Percentiles rank a stretch among this genome's conserved stretches.
phyloP scores from a whole-genome alignment of 2,888 invertebrate genomes.

The Drosophila anomelani region DNA sequence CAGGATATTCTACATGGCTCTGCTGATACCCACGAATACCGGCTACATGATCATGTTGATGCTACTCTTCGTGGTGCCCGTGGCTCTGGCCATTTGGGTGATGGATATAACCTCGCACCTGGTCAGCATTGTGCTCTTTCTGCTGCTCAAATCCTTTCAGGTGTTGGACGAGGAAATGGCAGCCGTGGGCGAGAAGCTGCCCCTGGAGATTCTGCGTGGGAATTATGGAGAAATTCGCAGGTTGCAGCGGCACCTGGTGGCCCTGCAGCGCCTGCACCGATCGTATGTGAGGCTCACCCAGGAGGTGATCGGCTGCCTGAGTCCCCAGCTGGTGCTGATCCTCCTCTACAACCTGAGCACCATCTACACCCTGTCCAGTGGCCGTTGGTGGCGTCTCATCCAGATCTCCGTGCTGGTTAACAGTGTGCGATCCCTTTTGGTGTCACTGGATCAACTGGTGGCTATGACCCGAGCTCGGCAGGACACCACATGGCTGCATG shows the following conservation, averaged over 20 bases:
- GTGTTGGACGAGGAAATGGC: constrained; percentile 42
- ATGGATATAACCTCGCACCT: constrained; percentile 52
- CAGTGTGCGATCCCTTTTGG: constrained; percentile 48
- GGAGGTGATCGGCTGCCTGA: constrained; percentile 43
- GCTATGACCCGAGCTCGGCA: constrained; percentile 19
- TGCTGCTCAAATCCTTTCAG: constrained; percentile 56
- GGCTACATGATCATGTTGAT: neutral
- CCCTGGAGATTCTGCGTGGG: constrained; percentile 37
- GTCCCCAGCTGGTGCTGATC: constrained; percentile 51
- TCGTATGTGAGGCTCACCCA: constrained; percentile 49
- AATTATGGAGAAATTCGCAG: constrained; percentile 35
- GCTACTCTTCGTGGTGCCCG: constrained; percentile 39
- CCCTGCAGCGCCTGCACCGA: constrained; percentile 44
- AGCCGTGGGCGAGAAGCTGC: constrained; percentile 24
- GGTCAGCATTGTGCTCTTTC: constrained; percentile 38
- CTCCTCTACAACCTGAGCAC: constrained; percentile 52
- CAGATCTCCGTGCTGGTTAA: constrained; percentile 48
- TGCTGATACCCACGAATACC: neutral
- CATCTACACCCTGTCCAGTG: constrained; percentile 52
- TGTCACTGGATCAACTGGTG: constrained; percentile 45
- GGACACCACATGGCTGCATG: constrained; percentile 48
- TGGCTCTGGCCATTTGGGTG: constrained; percentile 50
- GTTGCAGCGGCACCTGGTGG: constrained; percentile 22
- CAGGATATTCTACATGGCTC: constrained; percentile 23
- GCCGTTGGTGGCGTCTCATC: constrained; percentile 37